Base-by-base conservation (phyloP, 2,797 vertebrate species). In the Karalla daura region DNA sequence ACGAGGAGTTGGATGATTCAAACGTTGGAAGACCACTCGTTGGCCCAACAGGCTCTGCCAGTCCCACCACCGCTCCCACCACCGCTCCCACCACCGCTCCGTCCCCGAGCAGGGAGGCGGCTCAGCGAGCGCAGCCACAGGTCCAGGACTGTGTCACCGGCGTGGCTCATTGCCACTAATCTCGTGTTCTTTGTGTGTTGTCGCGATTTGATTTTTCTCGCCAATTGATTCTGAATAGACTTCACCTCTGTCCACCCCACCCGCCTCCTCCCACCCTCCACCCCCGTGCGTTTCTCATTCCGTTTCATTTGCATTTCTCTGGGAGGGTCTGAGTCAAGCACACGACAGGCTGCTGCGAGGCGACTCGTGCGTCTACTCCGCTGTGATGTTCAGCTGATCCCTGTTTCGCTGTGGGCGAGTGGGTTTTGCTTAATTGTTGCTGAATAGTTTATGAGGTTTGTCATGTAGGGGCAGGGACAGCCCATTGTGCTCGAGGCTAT, bases 391-490 rank as follows among this genome's bases (percentile, higher is more conserved):
- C 70, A 80, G 66, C 78, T 85, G 82, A 87, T 87, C 43, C 61
- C 52, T 82, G 70, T 82, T 89, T 85, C 41, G 82, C 86, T 88
- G 37, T 47, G 55, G 85, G 86, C 86, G 58, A 68, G 81, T 76
- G 61, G 65, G 65, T 55, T 84, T 86, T 63, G 59, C 70, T 76
- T 86, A 85, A 87, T 88, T 87, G 78, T 81, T 72, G 56, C 67
- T 86, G 74, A 89, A 87, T 84, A 84, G 45, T 83, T 77, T 59
- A 88, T 86, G 62, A 83, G 75, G 60, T 87, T 85, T 78, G 49
- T 78, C 70, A 76, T 80, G 73, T 63, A 45, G 75, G 54, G 58
- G 56, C 58, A 70, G 47, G 70, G 63, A 53, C 72, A 60, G 46
- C 52, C 47, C 43, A 39, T 32, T 53, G 45, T 9, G 33, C 62